Conservation (phyloP, 2,888 invertebrate genomes). For the Calameuta pallipes region DNA sequence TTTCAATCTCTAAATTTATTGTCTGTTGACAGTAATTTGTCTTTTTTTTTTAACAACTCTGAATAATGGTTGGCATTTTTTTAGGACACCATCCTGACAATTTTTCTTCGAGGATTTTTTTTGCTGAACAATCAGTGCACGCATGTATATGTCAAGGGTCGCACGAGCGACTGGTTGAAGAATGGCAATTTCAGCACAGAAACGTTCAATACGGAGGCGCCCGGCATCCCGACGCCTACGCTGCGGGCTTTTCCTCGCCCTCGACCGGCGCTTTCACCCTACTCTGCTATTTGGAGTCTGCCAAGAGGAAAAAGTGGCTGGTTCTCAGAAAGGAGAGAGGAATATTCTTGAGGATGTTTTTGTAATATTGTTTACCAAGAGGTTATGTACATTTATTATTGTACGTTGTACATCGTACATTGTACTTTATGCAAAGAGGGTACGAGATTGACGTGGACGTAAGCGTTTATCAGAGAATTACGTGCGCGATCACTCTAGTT, state of each 20-base stretch:
- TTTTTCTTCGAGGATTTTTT: not conserved
- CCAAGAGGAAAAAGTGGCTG: not conserved
- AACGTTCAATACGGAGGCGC: slow-evolving; percentile 39
- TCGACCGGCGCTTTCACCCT: slow-evolving; percentile 10
- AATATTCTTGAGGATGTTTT: not conserved
- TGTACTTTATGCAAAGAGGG: not conserved
- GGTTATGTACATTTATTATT: not conserved
- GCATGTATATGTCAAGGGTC: not conserved
- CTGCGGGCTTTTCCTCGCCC: slow-evolving; percentile 30
- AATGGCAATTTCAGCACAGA: not conserved
- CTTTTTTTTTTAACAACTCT: not conserved
- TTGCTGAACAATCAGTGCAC: not conserved
- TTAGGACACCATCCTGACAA: too few relatives aligned
- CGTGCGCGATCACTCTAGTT: not conserved
- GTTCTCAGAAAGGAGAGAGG: not conserved
- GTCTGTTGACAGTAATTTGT: too few relatives aligned
- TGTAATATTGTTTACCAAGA: not conserved
- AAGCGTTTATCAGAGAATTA: not conserved
- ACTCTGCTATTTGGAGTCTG: not conserved
- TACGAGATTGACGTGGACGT: not conserved
- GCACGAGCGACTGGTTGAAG: not conserved
- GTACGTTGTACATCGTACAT: too few relatives aligned
- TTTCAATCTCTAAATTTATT: not conserved
- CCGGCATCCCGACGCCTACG: slow-evolving; percentile 44
- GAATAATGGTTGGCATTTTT: not conserved